Evolutionary conservation across 1,140 invertebrate genomes (phyloP).

Genomic region (Ephestia elutella): DNA sequence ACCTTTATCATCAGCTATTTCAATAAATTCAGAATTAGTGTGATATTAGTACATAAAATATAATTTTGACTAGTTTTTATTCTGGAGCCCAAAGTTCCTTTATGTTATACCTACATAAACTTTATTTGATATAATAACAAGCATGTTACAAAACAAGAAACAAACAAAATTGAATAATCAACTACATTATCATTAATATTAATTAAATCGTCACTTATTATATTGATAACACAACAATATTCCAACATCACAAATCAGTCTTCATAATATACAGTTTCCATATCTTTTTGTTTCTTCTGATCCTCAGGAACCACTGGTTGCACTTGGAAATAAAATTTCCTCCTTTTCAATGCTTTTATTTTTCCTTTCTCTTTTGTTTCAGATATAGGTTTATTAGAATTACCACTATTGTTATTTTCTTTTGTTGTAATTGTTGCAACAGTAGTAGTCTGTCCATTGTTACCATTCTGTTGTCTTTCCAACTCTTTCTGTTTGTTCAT

Average conservation of each 20-base stretch:
- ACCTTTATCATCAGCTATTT: too few species aligned
- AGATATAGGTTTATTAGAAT: neutral
- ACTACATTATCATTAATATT: too few species aligned
- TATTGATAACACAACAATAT: too few species aligned
- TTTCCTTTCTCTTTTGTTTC: neutral
- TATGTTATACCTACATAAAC: too few species aligned
- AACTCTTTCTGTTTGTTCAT: conserved; percentile 11
- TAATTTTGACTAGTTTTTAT: too few species aligned
- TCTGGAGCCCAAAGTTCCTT: too few species aligned
- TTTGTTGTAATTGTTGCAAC: neutral
- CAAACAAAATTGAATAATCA: too few species aligned
- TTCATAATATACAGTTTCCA: neutral
- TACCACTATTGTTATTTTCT: conserved; percentile 9
- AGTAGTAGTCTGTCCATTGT: neutral
- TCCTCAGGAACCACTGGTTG: conserved; percentile 27
- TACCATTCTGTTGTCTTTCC: neutral
- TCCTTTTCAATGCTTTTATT: conserved; percentile 16
- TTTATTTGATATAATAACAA: too few species aligned
- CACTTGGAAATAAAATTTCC: conserved; percentile 32
- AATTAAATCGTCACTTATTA: too few species aligned
- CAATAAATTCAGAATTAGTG: too few species aligned
- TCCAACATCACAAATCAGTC: neutral
- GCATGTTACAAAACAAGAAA: too few species aligned
- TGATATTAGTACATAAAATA: too few species aligned
- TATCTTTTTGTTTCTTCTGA: neutral